Conservation (phyloP, 1,140 invertebrate genomes). For the Caenorhabditis tropicalis region DNA sequence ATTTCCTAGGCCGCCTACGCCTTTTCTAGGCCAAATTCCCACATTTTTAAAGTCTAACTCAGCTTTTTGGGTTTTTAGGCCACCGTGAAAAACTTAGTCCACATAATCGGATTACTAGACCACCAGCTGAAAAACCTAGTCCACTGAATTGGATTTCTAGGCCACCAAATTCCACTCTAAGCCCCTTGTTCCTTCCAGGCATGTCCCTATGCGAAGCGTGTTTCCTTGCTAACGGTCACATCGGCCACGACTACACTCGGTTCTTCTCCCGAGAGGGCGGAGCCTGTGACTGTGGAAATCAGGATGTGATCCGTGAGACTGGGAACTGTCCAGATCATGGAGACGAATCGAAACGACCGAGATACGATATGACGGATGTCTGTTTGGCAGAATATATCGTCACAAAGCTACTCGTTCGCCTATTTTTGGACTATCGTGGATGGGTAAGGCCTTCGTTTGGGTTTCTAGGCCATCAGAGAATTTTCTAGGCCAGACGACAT, state of each 20-base stretch:
- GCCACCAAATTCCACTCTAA: too few species aligned
- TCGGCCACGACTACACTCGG: conserved; percentile 46
- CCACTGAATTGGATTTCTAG: too few species aligned
- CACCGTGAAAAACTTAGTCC: too few species aligned
- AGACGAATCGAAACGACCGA: not conserved
- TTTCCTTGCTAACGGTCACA: conserved; percentile 43
- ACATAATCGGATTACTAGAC: too few species aligned
- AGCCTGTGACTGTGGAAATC: conserved; percentile 55
- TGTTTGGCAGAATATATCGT: conserved; percentile 10
- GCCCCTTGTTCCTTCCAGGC: conserved; percentile 42
- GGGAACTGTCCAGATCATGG: conserved; percentile 22
- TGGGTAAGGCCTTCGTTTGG: too few species aligned
- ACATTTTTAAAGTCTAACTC: too few species aligned
- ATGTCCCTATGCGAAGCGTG: conserved; percentile 54
- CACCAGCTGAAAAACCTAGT: too few species aligned
- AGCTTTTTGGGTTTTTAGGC: too few species aligned
- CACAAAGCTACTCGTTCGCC: not conserved
- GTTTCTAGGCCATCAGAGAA: too few species aligned
- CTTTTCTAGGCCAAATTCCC: too few species aligned
- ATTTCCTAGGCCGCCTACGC: too few species aligned
- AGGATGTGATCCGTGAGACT: conserved; percentile 26
- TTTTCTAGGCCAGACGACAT: not conserved
- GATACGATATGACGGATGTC: conserved; percentile 6
- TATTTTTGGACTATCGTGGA: conserved; percentile 29
- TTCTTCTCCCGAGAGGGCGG: conserved; percentile 56